phyloP scores from a whole-genome alignment of 2,113 vertebrate species.

The Cyanistes caeruleus region DNA sequence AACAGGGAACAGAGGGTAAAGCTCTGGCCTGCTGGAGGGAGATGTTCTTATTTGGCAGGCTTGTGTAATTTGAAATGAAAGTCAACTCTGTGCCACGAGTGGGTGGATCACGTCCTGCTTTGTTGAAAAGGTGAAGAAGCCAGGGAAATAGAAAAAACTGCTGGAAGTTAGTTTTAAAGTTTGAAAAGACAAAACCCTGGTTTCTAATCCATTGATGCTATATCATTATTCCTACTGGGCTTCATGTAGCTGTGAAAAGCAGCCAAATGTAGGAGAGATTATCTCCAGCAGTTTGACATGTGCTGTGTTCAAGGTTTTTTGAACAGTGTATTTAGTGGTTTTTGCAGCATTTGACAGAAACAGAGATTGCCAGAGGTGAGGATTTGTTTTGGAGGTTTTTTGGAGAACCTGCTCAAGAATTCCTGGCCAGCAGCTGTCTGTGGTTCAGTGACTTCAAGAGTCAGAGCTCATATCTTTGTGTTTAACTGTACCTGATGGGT shows the following conservation, averaged over 20 bases:
- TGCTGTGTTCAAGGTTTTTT: neutral
- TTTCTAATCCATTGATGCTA: neutral
- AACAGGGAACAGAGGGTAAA: neutral
- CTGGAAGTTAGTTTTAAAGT: neutral
- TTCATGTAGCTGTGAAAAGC: neutral
- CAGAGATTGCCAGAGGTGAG: neutral
- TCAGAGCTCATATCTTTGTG: rapidly evolving
- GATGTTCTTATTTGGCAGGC: neutral
- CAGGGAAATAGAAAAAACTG: neutral
- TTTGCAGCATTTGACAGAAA: neutral
- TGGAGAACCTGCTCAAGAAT: neutral
- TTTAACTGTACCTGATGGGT: neutral
- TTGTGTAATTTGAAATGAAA: neutral
- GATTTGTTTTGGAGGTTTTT: neutral
- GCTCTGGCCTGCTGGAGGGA: neutral
- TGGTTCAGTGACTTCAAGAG: neutral
- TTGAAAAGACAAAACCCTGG: neutral
- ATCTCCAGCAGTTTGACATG: rapidly evolving
- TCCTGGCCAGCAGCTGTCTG: neutral
- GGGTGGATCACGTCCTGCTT: neutral
- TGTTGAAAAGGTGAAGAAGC: neutral
- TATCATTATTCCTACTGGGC: neutral
- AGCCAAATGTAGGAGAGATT: neutral
- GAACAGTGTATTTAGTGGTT: neutral
- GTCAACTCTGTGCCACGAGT: neutral